Conservation (phyloP, 1,140 invertebrate species). For the Xylocopa sonorina region DNA sequence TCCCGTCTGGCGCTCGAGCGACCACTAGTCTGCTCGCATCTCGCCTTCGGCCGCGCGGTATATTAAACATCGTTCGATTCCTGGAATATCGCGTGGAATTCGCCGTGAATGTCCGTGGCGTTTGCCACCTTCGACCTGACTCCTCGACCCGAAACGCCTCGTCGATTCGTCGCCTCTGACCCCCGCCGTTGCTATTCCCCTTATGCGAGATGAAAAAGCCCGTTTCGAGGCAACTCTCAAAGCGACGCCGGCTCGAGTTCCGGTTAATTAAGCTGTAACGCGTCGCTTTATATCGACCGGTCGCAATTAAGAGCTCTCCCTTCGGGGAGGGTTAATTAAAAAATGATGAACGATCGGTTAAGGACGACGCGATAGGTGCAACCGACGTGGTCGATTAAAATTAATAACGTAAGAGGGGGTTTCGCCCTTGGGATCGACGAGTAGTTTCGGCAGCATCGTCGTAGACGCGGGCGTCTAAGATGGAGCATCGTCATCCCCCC, state of each 20-base stretch:
- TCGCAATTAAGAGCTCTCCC: not conserved
- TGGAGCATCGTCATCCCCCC: not conserved
- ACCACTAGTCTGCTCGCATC: slow-evolving; percentile 28
- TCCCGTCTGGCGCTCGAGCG: slow-evolving; percentile 27
- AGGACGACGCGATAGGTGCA: not conserved
- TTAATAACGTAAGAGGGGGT: too few species aligned
- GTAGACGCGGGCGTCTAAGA: too few species aligned
- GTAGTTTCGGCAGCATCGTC: too few species aligned
- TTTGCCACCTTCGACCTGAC: slow-evolving; percentile 57
- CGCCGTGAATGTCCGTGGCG: slow-evolving; percentile 42
- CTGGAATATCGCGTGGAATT: slow-evolving; percentile 62
- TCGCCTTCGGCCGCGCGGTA: slow-evolving; percentile 24
- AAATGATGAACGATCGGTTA: not conserved
- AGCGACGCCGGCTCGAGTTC: not conserved
- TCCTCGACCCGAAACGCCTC: slow-evolving; percentile 44
- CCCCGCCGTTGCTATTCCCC: not conserved
- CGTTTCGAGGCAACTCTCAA: not conserved
- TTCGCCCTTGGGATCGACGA: too few species aligned
- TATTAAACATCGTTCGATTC: slow-evolving; percentile 67
- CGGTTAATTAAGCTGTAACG: slow-evolving; percentile 30
- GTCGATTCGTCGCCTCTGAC: slow-evolving; percentile 51
- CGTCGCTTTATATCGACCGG: slow-evolving; percentile 13
- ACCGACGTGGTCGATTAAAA: too few species aligned
- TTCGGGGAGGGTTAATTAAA: not conserved
- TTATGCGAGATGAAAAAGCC: not conserved